Evolutionary conservation across 2,888 invertebrate genomes (phyloP), one percentile per base, ranked within the genome.

Genomic region (Caenorhabditis macrosperma): DNA sequence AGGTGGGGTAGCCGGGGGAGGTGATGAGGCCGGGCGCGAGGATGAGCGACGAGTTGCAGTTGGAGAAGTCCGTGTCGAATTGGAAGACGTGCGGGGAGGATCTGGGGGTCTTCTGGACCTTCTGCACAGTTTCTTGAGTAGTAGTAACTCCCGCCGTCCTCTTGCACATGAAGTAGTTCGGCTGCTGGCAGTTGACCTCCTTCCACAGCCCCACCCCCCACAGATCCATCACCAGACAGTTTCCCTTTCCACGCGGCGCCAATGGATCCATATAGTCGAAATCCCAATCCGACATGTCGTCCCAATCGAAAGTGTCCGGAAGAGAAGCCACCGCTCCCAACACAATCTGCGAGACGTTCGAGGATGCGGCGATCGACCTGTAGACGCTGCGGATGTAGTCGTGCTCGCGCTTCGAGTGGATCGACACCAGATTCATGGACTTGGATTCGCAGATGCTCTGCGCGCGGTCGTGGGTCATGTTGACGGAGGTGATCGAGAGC

Each of bases 171-270:
- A 67, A 67, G n/a, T 66, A 22, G 22, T 44, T 30, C 5, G 22
- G n/a, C 1, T 2, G 20, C 1, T 30, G 22, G 10, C 66, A 67
- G 41, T 33, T 22, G 1, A 30, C 20, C 4, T 44, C 12, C 6
- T 12, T 15, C 66, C 66, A 67, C 44, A 67, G 41, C 33, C 66
- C 66, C 10, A 5, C 44, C 1, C 15, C 41, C 0, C 17, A 20
- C 6, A 55, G 6, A 55, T 67, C 55, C 55, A 67, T 67, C 5
- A 28, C 6, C 55, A 67, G 9, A 28, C 66, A 67, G 15, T 46
- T 55, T 15, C 55, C 66, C 1, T 17, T 26, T 9, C 33, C 9
- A 0, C 15, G 44, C 1, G 9, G 1, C 1, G 1, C 17, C 30
- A 67, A 46, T 22, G 66, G 66, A 46, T 67, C 46, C 15, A 20